A percentile compares a stretch with the other conserved stretches of the same genome.
Evolutionary conservation across 1,140 invertebrate genomes (phyloP).

Genomic region (Coelopa frigida): DNA sequence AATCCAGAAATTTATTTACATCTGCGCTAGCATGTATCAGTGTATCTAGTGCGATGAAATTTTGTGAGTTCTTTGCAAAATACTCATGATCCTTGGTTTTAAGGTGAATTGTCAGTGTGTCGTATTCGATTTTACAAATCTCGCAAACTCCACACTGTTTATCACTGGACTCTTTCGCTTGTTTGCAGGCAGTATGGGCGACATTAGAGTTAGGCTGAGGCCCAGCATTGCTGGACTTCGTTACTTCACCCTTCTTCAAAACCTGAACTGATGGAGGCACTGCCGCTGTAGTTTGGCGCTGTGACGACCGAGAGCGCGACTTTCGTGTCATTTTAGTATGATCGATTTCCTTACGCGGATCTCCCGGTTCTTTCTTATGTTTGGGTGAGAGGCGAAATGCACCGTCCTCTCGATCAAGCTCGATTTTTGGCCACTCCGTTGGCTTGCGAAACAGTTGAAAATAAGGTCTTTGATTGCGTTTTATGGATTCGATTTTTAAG

Average conservation of each 20-base stretch:
- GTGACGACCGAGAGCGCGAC: slow-evolving; percentile 12
- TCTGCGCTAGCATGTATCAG: slow-evolving; percentile 49
- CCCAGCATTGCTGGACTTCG: slow-evolving; percentile 3
- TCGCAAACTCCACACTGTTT: slow-evolving; percentile 63
- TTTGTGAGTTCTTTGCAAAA: slow-evolving; percentile 62
- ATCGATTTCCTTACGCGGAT: neutral
- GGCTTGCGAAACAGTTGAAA: slow-evolving; percentile 40
- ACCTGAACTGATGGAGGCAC: slow-evolving; percentile 2
- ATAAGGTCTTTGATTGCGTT: slow-evolving; percentile 37
- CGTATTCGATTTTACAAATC: slow-evolving; percentile 65
- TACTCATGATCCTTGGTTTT: slow-evolving; percentile 63
- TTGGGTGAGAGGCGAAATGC: slow-evolving; percentile 31
- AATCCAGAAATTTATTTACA: slow-evolving; percentile 28
- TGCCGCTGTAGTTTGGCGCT: slow-evolving; percentile 3
- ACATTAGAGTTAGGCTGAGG: slow-evolving; percentile 9
- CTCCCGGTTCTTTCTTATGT: slow-evolving; percentile 11
- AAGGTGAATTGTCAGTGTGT: slow-evolving; percentile 57
- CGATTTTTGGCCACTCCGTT: slow-evolving; percentile 41
- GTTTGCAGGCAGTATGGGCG: slow-evolving; percentile 13
- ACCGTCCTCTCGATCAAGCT: slow-evolving; percentile 35
- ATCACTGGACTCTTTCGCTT: slow-evolving; percentile 30
- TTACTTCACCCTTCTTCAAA: neutral
- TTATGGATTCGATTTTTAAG: slow-evolving; percentile 37
- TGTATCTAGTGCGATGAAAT: slow-evolving; percentile 61
- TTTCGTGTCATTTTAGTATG: slow-evolving; percentile 17